Base-by-base conservation (phyloP, 2,113 vertebrate species). In the Psilopsiagon aymara region DNA sequence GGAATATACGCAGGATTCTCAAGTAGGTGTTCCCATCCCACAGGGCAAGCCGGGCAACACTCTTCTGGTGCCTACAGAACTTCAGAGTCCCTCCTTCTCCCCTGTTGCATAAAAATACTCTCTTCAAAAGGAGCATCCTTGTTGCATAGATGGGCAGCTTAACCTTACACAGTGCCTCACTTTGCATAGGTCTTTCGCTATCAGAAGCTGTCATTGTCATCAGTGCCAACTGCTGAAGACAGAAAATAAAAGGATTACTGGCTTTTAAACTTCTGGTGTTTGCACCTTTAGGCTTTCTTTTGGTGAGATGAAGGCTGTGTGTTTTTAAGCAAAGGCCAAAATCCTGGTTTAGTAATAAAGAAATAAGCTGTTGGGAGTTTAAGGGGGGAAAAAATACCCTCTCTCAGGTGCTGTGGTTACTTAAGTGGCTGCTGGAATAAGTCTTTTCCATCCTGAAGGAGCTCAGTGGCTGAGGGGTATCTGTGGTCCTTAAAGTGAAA, bases 231-330 rank as follows among this genome's bases (percentile, higher is more conserved):
- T 17, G 37, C 4, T n/a, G n/a, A 78, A 78, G 37, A 17, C 29
- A 82, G 23, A 79, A 84, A 90, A 62, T 14, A 46, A 75, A 67
- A 86, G 19, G 20, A 7, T 76, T 46, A 6, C 23, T 86, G 52
- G 21, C 8, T 57, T 70, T 68, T 44, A 57, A 31, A 28, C 20
- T 57, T 23, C 3, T 9, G 47, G 7, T 6, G 8, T 55, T 76
- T 60, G 57, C 24, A 60, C 10, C 23, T 82, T 90, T 21, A 29
- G 23, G 29, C 44, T 57, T 85, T 47, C 20, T 52, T 83, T 46
- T 44, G 18, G 17, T 69, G 35, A 2, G 13, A 2, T 0, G 2
- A 52, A 44, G 24, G 27, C 19, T 0, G 0, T 16, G 20, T 66
- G 41, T 44, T 59, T 80, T 83, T 39, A 33, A 79, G 21, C 23